Percentiles rank a stretch among this genome's conserved stretches.
Conservation (phyloP, 1,140 invertebrate genomes). For the Drosophila jambulina region DNA sequence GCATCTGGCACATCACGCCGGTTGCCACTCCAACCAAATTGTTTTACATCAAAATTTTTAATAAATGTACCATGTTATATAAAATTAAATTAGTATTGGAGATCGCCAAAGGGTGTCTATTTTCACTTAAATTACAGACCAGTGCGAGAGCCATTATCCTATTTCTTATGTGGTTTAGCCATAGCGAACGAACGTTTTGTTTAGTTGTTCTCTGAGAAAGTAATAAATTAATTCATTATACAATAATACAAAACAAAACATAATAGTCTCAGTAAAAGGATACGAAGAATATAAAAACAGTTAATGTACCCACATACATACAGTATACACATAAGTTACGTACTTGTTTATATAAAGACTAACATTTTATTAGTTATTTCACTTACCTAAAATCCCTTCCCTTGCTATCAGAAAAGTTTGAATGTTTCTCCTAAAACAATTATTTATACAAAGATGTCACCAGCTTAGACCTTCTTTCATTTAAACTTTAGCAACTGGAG, state of each 20-base stretch:
- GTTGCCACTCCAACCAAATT: not conserved
- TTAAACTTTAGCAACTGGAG: constrained; percentile 24
- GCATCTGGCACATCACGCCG: not conserved
- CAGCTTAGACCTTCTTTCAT: constrained; percentile 5
- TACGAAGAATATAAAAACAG: too few species aligned
- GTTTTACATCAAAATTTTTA: constrained; percentile 17
- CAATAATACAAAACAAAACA: too few species aligned
- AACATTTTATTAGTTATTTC: not conserved
- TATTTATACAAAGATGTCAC: constrained; percentile 14
- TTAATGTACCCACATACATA: too few species aligned
- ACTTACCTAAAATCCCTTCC: not conserved
- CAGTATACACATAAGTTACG: not conserved
- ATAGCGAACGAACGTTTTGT: too few species aligned
- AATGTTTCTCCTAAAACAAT: constrained; percentile 6
- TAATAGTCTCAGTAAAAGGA: too few species aligned
- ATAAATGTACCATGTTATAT: constrained; percentile 13
- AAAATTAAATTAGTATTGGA: not conserved
- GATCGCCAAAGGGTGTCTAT: not conserved
- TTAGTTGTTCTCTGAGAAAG: too few species aligned
- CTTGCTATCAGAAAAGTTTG: constrained; percentile 2
- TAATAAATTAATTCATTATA: too few species aligned
- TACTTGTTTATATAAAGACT: not conserved
- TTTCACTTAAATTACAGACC: not conserved
- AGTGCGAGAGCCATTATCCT: not conserved
- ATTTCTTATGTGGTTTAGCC: too few species aligned